phyloP scores from a whole-genome alignment of 2,888 invertebrate genomes.

The Pinctada fucata region DNA sequence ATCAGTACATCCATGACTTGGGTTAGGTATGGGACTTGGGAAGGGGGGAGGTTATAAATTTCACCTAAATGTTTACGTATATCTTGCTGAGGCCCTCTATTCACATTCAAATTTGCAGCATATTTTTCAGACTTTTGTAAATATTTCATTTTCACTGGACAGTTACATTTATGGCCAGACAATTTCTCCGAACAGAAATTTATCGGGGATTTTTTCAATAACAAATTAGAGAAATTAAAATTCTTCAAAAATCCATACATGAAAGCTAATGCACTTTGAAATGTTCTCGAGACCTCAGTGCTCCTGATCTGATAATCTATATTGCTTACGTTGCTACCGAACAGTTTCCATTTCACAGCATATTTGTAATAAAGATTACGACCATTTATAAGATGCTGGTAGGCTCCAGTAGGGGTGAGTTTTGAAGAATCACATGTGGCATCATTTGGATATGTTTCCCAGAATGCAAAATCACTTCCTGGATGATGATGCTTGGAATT shows the following conservation, averaged over 20 bases:
- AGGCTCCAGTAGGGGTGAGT: conserved; percentile 87
- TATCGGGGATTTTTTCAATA: conserved; percentile 77
- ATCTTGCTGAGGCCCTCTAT: conserved; percentile 28
- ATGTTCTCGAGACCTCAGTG: conserved; percentile 91
- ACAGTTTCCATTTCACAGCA: conserved; percentile 65
- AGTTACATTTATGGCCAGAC: conserved; percentile 87
- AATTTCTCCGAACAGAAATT: conserved; percentile 76
- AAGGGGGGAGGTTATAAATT: conserved; percentile 79
- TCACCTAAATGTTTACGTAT: conserved; percentile 82
- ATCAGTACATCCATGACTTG: conserved; percentile 88
- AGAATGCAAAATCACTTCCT: conserved; percentile 56
- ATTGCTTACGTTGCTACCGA: conserved; percentile 67
- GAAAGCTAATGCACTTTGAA: conserved; percentile 91
- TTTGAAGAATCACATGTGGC: conserved; percentile 87
- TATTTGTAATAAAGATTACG: conserved; percentile 79
- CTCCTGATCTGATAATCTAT: conserved; percentile 82
- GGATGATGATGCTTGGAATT: conserved; percentile 78
- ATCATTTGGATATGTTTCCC: conserved; percentile 66
- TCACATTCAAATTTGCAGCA: neutral
- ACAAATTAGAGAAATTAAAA: conserved; percentile 83
- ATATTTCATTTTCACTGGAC: conserved; percentile 83
- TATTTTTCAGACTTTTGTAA: conserved; percentile 45
- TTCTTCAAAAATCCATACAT: conserved; percentile 85
- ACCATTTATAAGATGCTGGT: conserved; percentile 90
- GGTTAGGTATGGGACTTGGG: conserved; percentile 81